Evolutionary conservation across 35 echinoderm and acorn worm species (phyloP).

Genomic region (Strongylocentrotus purpuratus): DNA sequence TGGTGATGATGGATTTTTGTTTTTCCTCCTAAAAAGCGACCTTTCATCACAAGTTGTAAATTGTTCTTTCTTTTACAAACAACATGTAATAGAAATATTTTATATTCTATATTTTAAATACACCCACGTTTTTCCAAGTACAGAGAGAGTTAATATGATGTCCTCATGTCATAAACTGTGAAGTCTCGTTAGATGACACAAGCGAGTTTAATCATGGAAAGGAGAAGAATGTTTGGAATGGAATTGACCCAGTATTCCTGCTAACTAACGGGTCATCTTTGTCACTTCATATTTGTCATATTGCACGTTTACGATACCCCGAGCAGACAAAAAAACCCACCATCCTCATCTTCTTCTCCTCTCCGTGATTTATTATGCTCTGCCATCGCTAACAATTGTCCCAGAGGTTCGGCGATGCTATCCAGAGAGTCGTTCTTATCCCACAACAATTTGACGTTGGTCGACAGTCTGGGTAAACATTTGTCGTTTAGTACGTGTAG

Average conservation of each 20-base stretch:
- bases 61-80: too few species aligned
- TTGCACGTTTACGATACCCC: not conserved
- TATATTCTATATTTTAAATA: not conserved
- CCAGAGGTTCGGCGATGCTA: not conserved
- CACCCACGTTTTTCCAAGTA: not conserved
- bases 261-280: not conserved
- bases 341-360: not conserved
- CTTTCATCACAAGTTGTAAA: too few species aligned
- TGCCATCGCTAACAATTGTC: not conserved
- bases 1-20: too few species aligned
- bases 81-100: not conserved
- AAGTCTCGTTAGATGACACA: not conserved
- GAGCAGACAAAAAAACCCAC: not conserved
- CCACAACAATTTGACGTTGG: not conserved
- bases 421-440: not conserved
- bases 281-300: not conserved
- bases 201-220: not conserved
- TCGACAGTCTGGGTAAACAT: not conserved
- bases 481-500: not conserved
- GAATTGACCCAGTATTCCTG: not conserved
- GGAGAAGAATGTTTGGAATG: not conserved
- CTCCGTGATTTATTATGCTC: not conserved
- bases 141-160: not conserved
- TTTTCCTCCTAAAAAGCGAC: too few species aligned
- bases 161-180: not conserved